Evolutionary conservation across 2,797 vertebrate species (phyloP).

Genomic region (Arnoldichthys spilopterus): DNA sequence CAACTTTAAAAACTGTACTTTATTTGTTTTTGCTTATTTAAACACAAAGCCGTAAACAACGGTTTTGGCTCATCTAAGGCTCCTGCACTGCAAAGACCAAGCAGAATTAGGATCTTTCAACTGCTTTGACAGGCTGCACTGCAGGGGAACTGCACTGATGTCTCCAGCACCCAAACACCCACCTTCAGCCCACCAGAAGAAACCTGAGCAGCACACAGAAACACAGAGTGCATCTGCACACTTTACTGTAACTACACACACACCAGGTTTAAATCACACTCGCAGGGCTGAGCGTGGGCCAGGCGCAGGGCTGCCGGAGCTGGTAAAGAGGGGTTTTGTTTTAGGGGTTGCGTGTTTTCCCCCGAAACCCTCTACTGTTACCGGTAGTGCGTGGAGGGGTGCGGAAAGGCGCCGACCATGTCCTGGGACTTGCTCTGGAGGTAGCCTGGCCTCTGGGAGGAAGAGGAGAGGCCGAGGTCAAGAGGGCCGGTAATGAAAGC

Average conservation of each 20-base stretch:
- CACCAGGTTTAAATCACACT: constrained; percentile 75
- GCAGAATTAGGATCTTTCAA: neutral
- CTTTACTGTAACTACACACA: constrained; percentile 69
- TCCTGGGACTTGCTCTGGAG: constrained; percentile 56
- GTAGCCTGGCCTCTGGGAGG: constrained; percentile 60
- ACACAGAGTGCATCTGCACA: constrained; percentile 67
- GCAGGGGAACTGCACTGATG: constrained; percentile 61
- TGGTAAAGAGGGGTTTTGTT: constrained; percentile 64
- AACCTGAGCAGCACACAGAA: constrained; percentile 74
- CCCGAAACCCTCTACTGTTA: constrained; percentile 70
- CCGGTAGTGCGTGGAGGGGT: constrained; percentile 65
- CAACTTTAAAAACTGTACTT: too few species aligned
- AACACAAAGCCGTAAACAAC: too few species aligned
- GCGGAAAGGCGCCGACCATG: constrained; percentile 61
- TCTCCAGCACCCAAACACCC: constrained; percentile 61
- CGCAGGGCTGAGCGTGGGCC: constrained; percentile 73
- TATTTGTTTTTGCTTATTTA: too few species aligned
- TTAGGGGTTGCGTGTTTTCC: constrained; percentile 36
- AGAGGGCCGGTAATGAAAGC: constrained; percentile 59
- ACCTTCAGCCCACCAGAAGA: constrained; percentile 61
- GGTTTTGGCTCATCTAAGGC: too few species aligned
- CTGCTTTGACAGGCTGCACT: constrained; percentile 4
- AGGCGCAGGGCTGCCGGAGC: constrained; percentile 66
- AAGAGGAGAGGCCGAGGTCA: constrained; percentile 69
- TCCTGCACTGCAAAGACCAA: neutral